Conservation (phyloP, 1,140 invertebrate species). For the Paraescarpia echinospica region DNA sequence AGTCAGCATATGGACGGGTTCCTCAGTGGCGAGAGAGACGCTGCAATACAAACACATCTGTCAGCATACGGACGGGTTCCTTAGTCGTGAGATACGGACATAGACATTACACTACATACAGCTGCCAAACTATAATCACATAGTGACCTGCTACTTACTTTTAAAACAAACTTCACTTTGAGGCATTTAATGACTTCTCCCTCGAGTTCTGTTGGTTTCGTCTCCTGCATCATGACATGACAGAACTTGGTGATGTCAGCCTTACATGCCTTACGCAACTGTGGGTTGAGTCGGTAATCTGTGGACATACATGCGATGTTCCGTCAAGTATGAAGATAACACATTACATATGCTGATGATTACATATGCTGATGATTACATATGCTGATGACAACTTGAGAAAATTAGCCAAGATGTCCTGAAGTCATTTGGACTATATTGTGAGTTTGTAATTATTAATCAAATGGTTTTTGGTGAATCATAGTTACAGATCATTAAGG, state of each 20-base stretch:
- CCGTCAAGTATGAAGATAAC: not conserved
- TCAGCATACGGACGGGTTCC: not conserved
- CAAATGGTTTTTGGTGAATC: no score
- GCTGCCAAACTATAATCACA: no score
- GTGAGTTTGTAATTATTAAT: no score
- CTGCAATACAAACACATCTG: not conserved
- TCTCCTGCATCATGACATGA: conserved; percentile 31
- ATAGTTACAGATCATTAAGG: no score
- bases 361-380: not conserved
- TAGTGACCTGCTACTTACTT: conserved; percentile 7
- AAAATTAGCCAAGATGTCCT: no score
- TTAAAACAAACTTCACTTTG: conserved; percentile 15
- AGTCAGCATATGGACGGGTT: no score
- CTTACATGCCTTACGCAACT: conserved; percentile 76
- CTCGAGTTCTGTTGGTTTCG: conserved; percentile 19
- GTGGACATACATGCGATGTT: conserved; percentile 47
- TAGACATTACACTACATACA: no score
- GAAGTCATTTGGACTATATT: no score
- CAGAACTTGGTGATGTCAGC: conserved; percentile 76
- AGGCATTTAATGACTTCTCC: conserved; percentile 25
- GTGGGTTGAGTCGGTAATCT: conserved; percentile 90
- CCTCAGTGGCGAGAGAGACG: no score
- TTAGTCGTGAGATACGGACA: not conserved
- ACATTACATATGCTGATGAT: not conserved
- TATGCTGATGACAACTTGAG: no score